phyloP scores from a whole-genome alignment of 2,888 invertebrate species.

The Diloba caeruleocephala region DNA sequence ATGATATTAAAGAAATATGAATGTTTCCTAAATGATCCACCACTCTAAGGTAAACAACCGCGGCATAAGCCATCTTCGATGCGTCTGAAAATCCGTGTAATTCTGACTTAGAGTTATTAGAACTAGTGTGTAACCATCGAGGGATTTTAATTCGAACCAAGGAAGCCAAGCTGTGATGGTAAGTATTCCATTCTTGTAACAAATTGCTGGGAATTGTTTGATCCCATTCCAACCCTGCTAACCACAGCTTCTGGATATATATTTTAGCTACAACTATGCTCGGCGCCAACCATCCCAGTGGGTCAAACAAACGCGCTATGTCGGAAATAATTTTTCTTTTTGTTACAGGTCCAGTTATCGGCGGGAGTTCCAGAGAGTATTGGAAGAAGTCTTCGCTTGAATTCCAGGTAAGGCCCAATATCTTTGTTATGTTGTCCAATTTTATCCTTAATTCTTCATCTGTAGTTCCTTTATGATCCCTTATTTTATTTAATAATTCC shows the following conservation, averaged over 20 bases:
- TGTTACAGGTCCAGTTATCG: constrained; percentile 2
- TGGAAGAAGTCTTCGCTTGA: constrained; percentile 2
- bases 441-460: constrained; percentile 7
- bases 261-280: background rate
- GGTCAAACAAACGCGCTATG: constrained; percentile 11
- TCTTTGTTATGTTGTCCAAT: constrained; percentile 5
- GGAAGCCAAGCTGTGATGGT: background rate
- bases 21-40: constrained; percentile 13
- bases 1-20: constrained; percentile 7
- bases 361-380: constrained; percentile 3
- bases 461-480: background rate
- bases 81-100: constrained; percentile 6
- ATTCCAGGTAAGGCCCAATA: constrained; percentile 14
- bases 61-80: constrained; percentile 2
- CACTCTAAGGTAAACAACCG: background rate
- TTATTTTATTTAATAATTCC: constrained; percentile 15
- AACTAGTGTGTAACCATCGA: constrained; percentile 1
- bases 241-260: constrained; percentile 2
- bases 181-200: constrained; percentile 6
- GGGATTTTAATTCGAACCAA: background rate
- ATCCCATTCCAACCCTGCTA: background rate
- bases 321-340: constrained; percentile 21
- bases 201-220: constrained; percentile 1
- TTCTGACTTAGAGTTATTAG: background rate
- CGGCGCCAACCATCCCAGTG: constrained; percentile 8